Conservation (phyloP, 2,797 vertebrate species). For the Synanceia verrucosa region DNA sequence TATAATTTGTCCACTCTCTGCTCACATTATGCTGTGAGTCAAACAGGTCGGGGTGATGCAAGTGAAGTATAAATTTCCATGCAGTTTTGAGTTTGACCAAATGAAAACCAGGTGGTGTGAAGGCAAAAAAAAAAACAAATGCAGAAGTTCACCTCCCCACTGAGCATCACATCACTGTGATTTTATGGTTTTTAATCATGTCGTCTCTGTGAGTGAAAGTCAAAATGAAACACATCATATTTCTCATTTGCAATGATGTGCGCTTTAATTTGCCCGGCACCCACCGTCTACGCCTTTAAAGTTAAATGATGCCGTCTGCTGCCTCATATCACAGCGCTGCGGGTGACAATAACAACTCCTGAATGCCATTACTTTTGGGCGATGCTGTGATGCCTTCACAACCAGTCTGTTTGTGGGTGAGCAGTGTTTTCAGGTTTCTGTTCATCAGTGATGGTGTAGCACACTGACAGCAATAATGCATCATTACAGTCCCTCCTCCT, state of each 20-base stretch:
- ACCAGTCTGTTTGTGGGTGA: slow-evolving; percentile 27
- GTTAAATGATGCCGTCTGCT: slow-evolving; percentile 12
- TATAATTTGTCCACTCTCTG: neutral
- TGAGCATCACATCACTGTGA: slow-evolving; percentile 1
- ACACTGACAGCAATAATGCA: neutral
- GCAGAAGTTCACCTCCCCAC: neutral
- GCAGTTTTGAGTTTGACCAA: neutral
- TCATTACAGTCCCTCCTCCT: slow-evolving; percentile 23
- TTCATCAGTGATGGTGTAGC: slow-evolving; percentile 40
- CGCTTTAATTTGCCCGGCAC: slow-evolving; percentile 25
- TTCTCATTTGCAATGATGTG: slow-evolving; percentile 24
- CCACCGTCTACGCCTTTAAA: neutral
- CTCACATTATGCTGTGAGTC: neutral
- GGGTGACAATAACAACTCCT: neutral
- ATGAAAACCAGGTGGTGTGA: neutral
- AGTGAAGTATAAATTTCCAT: neutral
- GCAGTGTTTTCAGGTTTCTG: neutral
- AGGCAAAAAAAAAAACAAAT: neutral
- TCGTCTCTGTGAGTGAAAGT: slow-evolving; percentile 1
- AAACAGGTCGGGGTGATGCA: slow-evolving; percentile 1
- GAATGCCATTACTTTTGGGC: slow-evolving; percentile 10
- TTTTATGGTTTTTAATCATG: slow-evolving; percentile 7
- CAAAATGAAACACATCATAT: neutral
- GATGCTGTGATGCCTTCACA: slow-evolving; percentile 11
- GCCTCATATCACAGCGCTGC: slow-evolving; percentile 10